A percentile compares a stretch with the other conserved stretches of the same genome.
phyloP scores from a whole-genome alignment of 2,797 vertebrate genomes.

The Ceryle rudis region DNA sequence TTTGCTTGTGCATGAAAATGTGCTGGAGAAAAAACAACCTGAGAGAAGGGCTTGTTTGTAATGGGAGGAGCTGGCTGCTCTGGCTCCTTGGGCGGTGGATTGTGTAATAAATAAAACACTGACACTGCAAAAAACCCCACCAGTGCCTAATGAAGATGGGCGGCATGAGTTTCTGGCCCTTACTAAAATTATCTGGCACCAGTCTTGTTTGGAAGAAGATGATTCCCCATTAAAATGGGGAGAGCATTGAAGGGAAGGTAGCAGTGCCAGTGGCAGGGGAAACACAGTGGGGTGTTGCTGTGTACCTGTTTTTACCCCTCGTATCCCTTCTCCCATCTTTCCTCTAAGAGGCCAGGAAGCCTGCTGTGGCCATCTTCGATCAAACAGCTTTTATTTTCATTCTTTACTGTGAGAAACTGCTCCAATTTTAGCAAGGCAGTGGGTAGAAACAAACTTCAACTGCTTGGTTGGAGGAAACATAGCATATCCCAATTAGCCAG shows the following conservation, averaged over 20 bases:
- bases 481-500: constrained; percentile 42
- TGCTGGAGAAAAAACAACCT: neutral
- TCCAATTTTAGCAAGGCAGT: neutral
- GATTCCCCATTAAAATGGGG: neutral
- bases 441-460: constrained; percentile 3
- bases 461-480: constrained; percentile 4
- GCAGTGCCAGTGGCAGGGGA: too few relatives aligned
- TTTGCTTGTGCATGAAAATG: neutral
- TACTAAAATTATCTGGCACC: neutral
- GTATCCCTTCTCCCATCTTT: neutral
- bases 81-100: neutral
- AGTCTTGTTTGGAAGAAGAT: neutral
- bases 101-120: neutral
- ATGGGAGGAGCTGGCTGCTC: neutral
- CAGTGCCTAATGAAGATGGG: neutral
- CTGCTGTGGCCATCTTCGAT: neutral
- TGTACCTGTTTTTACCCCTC: neutral
- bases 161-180: neutral
- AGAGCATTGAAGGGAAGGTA: neutral
- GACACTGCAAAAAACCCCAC: neutral
- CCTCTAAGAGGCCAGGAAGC: neutral
- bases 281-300: neutral
- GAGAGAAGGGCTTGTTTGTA: neutral
- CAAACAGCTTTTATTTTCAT: constrained; percentile 15
- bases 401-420: neutral